Evolutionary conservation across 2,888 invertebrate species (phyloP).

Genomic region (Neria commutata): DNA sequence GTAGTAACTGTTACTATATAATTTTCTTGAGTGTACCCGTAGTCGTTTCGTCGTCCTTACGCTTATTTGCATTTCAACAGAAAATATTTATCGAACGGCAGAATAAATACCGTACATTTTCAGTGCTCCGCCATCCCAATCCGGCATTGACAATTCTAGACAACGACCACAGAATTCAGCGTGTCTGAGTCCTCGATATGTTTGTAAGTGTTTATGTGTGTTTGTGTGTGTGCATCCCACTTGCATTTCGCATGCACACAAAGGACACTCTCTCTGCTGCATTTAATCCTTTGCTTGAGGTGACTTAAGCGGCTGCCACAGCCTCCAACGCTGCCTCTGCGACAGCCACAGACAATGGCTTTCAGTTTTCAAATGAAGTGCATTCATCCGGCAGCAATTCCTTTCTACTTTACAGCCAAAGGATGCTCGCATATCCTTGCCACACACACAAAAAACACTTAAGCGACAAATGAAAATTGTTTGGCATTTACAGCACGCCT

Average conservation of each 20-base stretch:
- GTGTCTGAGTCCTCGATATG: not conserved
- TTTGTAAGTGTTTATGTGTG: not conserved
- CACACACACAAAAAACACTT: too few species aligned
- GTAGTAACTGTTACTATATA: too few species aligned
- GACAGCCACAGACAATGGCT: conserved; percentile 12
- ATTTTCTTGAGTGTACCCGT: too few species aligned
- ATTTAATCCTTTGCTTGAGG: conserved; percentile 20
- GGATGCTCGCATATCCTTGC: conserved; percentile 33
- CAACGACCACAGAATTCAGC: not conserved
- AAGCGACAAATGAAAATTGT: conserved; percentile 51
- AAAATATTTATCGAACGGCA: conserved; percentile 15
- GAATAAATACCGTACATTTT: not conserved
- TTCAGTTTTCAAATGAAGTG: conserved; percentile 46
- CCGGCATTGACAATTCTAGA: not conserved
- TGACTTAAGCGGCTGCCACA: conserved; percentile 18
- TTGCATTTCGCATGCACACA: conserved; percentile 7
- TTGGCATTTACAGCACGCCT: conserved; percentile 52
- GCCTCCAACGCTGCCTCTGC: conserved; percentile 3
- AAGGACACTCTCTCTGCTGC: conserved; percentile 7
- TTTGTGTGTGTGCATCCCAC: not conserved
- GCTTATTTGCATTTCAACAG: conserved; percentile 12
- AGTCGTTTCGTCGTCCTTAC: not conserved
- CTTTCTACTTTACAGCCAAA: conserved; percentile 29
- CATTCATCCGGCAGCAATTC: conserved; percentile 54
- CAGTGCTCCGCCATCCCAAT: not conserved